phyloP scores from a whole-genome alignment of 2,888 invertebrate genomes.

The Drosophila infuscata region DNA sequence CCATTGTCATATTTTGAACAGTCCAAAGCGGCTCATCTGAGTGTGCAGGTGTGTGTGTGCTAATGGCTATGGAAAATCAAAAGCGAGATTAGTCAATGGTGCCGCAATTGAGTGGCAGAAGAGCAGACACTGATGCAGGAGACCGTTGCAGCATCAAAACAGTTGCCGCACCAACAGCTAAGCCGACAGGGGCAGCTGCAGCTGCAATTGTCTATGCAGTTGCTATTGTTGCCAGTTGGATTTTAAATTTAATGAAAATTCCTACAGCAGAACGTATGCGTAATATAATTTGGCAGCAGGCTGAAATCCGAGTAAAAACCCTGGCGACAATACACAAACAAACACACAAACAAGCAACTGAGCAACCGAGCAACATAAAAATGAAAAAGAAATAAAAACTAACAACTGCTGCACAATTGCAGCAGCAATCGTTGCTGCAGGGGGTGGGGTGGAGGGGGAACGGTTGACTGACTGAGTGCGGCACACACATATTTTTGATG shows the following conservation, averaged over 20 bases:
- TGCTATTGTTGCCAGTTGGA: slow-evolving; percentile 17
- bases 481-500: slow-evolving; percentile 73
- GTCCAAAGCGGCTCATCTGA: too few relatives aligned
- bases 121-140: slow-evolving; percentile 9
- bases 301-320: slow-evolving; percentile 54
- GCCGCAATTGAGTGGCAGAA: slow-evolving; percentile 65
- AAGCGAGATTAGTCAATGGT: slow-evolving; percentile 49
- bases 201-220: slow-evolving; percentile 35
- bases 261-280: too few relatives aligned
- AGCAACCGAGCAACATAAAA: slow-evolving; percentile 15
- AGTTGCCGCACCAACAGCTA: slow-evolving; percentile 18
- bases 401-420: slow-evolving; percentile 63
- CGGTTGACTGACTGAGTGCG: neutral
- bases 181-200: slow-evolving; percentile 3
- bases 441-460: neutral
- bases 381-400: slow-evolving; percentile 49
- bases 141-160: slow-evolving; percentile 3
- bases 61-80: too few relatives aligned
- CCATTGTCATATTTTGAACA: too few relatives aligned
- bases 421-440: slow-evolving; percentile 6
- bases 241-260: slow-evolving; percentile 53
- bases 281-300: slow-evolving; percentile 49
- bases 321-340: slow-evolving; percentile 47
- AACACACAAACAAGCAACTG: slow-evolving; percentile 28
- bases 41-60: too few relatives aligned